Evolutionary conservation across 1,140 invertebrate genomes (phyloP), one percentile per base, ranked within the genome.

Genomic region (Drosophila aff.): DNA sequence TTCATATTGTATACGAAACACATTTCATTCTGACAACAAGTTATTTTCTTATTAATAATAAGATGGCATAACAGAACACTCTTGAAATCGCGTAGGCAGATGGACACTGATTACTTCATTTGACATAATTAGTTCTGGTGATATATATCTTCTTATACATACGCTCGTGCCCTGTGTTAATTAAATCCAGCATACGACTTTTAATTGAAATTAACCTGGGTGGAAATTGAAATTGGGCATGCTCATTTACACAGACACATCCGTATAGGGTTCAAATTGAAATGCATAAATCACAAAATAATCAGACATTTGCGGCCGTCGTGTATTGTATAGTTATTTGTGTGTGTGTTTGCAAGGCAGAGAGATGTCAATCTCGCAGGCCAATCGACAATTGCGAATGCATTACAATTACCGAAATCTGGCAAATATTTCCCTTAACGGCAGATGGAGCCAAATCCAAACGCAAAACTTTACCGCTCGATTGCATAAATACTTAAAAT

Each of bases 261-360:
- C 44, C 57, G 76, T 65, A 47, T 43, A 57, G 53, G 84, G 84
- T 81, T 83, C 72, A 81, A 87, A 83, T 77, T 83, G 80, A 49
- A 83, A 83, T 64, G 60, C 85, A 89, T 89, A 90, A 89, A 89
- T 89, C 84, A 89, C 84, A 81, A 73, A 90, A 84, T 90, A 89
- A 84, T 90, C 84, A 89, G 81, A 81, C 85, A 87, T 77, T 81
- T 61, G 50, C 40, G 31, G 55, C 36, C 36, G n/a, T 52, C 47
- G 47, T 58, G 57, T 26, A 44, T 65, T 62, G n/a, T 65, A 62
- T 23, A 31, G 28, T 26, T 57, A 40, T 40, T n/a, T 26, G 36
- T 57, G 36, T 26, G 18, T 23, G n/a, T 61, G 21, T 16, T 59
- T 6, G 13, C 31, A 36, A 0, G 36, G 33, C 33, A 18, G 52